A percentile compares a stretch with the other conserved stretches of the same genome.
phyloP scores from a whole-genome alignment of 2,888 invertebrate genomes.

The Orthonevra nobilis region DNA sequence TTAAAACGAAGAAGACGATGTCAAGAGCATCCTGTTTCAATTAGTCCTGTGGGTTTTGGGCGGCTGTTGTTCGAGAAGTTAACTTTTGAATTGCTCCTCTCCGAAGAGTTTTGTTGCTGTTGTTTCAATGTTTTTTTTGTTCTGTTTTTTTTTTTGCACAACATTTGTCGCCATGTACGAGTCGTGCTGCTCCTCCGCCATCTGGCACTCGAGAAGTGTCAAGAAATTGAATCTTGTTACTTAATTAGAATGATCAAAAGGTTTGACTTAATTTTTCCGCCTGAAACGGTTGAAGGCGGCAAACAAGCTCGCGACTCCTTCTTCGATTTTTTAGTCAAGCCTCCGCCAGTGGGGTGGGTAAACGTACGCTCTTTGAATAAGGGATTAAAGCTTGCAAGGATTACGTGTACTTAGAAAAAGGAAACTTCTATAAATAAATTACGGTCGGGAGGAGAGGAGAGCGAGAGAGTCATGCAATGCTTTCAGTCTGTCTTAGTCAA shows the following conservation, averaged over 20 bases:
- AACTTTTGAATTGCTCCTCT: slow-evolving; percentile 38
- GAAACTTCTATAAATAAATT: slow-evolving; percentile 63
- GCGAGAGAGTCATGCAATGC: too few relatives aligned
- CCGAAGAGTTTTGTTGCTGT: slow-evolving; percentile 2
- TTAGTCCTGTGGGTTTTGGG: slow-evolving; percentile 53
- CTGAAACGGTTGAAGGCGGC: slow-evolving; percentile 40
- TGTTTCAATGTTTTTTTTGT: not conserved
- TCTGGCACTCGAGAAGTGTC: slow-evolving; percentile 26
- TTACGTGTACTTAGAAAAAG: slow-evolving; percentile 31
- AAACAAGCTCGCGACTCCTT: slow-evolving; percentile 32
- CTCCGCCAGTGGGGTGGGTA: too few relatives aligned
- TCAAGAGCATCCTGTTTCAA: slow-evolving; percentile 62
- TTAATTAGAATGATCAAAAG: slow-evolving; percentile 66
- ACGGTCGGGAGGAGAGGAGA: slow-evolving; percentile 23
- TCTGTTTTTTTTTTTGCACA: too few relatives aligned
- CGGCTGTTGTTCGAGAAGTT: slow-evolving; percentile 20
- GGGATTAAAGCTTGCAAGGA: slow-evolving; percentile 21
- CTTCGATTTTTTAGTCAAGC: not conserved
- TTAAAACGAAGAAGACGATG: slow-evolving; percentile 57
- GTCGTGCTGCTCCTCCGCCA: not conserved
- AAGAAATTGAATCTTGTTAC: slow-evolving; percentile 57
- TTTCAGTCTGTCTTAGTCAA: slow-evolving; percentile 23
- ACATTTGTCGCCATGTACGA: too few relatives aligned
- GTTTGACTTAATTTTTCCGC: slow-evolving; percentile 66
- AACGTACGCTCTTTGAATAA: slow-evolving; percentile 10